Percentiles rank a stretch among this genome's conserved stretches.
Evolutionary conservation across 2,113 vertebrate species (phyloP).

Genomic region (Equus quagga): DNA sequence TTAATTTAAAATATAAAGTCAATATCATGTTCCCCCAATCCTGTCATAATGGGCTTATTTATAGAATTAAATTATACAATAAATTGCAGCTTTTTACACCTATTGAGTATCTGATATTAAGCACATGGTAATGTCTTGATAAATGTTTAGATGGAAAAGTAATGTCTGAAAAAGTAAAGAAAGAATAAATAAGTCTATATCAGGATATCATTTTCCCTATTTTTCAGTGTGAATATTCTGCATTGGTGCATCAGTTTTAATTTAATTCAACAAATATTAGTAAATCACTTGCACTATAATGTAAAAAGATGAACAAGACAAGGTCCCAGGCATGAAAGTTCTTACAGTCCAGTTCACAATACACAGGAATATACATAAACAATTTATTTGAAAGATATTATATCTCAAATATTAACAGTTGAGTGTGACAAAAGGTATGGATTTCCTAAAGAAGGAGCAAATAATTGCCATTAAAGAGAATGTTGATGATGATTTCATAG

Average conservation of each 20-base stretch:
- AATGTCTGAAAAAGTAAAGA: neutral
- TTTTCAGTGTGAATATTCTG: neutral
- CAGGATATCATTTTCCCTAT: neutral
- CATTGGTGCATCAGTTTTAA: neutral
- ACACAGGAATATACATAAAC: neutral
- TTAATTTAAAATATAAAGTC: neutral
- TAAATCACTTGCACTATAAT: neutral
- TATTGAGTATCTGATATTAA: neutral
- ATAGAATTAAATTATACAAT: neutral
- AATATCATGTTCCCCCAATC: neutral
- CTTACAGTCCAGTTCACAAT: neutral
- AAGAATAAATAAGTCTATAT: neutral
- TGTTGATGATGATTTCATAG: neutral
- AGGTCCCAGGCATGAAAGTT: neutral
- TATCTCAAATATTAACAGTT: neutral
- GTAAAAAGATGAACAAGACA: neutral
- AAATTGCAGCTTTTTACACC: neutral
- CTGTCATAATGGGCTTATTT: neutral
- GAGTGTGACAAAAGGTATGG: neutral
- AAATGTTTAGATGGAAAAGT: neutral
- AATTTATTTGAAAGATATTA: neutral
- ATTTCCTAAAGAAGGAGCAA: neutral
- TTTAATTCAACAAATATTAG: conserved; percentile 4
- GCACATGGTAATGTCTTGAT: neutral
- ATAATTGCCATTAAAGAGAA: neutral